These are phyloP conservation scores for Tetheella fluctuosa DNA, from an alignment of 2,888 invertebrate species.

Conservation along the genomic window DNA sequence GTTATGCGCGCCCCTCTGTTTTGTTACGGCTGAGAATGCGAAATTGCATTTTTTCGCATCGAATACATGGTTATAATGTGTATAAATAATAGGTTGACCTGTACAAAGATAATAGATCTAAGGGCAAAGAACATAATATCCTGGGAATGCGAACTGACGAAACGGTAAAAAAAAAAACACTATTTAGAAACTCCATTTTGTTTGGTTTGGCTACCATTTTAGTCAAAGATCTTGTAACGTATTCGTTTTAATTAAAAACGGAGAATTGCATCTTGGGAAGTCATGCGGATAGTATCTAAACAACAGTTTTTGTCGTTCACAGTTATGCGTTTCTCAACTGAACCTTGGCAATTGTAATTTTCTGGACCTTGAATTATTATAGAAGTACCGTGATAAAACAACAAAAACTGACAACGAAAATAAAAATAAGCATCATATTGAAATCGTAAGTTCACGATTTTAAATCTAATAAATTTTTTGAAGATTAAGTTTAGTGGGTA, in stretches of 20 bases:
- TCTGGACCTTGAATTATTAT: conserved; percentile 62
- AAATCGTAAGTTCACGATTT: conserved; percentile 25
- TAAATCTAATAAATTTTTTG: conserved; percentile 31
- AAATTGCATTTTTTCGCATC: conserved; percentile 55
- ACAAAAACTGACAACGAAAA: conserved; percentile 50
- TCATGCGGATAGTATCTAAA: conserved; percentile 43
- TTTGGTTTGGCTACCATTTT: too few species aligned
- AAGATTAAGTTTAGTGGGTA: conserved; percentile 49
- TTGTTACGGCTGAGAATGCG: conserved; percentile 60
- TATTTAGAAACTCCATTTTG: too few species aligned
- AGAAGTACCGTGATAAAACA: conserved; percentile 51
- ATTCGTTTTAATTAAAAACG: neutral
- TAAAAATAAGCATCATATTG: conserved; percentile 22
- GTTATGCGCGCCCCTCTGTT: conserved; percentile 68
- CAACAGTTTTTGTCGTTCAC: conserved; percentile 52
- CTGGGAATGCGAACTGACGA: too few species aligned
- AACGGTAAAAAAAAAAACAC: too few species aligned
- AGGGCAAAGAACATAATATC: too few species aligned
- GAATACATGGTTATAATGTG: conserved; percentile 51
- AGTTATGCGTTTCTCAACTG: conserved; percentile 48
- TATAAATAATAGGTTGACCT: conserved; percentile 30
- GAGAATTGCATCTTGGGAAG: conserved; percentile 40
- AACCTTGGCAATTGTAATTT: conserved; percentile 62
- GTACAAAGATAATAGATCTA: too few species aligned
- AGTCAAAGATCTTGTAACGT: too few species aligned